phyloP scores from a whole-genome alignment of 2,888 invertebrate species.

The Epirrita christyi region DNA sequence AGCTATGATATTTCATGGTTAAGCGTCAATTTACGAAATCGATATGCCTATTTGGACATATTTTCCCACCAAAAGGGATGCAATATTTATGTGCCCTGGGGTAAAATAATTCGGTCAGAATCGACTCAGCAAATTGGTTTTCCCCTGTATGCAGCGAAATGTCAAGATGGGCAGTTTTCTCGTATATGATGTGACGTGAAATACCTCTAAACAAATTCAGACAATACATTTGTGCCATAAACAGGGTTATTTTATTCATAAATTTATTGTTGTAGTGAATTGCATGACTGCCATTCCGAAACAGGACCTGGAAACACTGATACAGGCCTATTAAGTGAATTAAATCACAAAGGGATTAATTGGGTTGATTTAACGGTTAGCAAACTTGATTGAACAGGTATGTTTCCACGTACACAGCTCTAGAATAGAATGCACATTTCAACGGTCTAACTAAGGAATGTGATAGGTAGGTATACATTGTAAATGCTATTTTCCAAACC shows the following conservation, averaged over 20 bases:
- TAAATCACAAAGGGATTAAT: constrained; percentile 56
- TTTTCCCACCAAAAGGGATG: constrained; percentile 43
- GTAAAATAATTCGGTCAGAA: constrained; percentile 60
- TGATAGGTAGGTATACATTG: too few species aligned
- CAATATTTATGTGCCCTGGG: constrained; percentile 58
- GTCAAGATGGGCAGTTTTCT: constrained; percentile 48
- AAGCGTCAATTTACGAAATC: constrained; percentile 27
- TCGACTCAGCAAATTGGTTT: constrained; percentile 59
- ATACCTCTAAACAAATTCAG: background rate
- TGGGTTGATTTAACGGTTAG: constrained; percentile 49
- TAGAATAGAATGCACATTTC: constrained; percentile 37
- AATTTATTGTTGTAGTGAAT: background rate
- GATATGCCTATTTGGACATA: constrained; percentile 33
- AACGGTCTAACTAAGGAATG: constrained; percentile 13
- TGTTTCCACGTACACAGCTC: constrained; percentile 11
- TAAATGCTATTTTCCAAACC: constrained; percentile 30
- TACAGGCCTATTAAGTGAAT: constrained; percentile 34
- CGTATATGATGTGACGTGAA: constrained; percentile 24
- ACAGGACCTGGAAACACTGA: constrained; percentile 3
- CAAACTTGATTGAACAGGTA: constrained; percentile 51
- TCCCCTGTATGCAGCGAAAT: constrained; percentile 49
- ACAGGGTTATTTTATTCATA: too few species aligned
- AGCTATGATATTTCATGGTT: constrained; percentile 26
- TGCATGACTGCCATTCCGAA: background rate
- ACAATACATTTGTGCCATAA: background rate